A percentile compares a stretch with the other conserved stretches of the same genome.
These are phyloP conservation scores for Nemurella pictetii DNA, from an alignment of 2,888 invertebrate genomes.

Conservation along the genomic window DNA sequence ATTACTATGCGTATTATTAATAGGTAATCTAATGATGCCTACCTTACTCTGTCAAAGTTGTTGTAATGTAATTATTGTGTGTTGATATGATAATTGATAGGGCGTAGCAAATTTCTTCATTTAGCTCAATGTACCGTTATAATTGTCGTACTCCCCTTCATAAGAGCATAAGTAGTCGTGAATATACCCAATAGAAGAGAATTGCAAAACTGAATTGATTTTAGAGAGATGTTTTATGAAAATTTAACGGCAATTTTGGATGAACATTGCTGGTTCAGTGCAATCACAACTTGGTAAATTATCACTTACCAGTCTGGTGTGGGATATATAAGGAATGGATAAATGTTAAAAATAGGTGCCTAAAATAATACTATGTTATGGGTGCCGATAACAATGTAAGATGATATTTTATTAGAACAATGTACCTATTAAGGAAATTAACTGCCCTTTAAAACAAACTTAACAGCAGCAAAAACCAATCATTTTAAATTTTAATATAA, in stretches of 20 bases:
- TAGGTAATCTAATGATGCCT: background rate
- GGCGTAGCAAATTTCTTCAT: conserved; percentile 23
- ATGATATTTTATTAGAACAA: background rate
- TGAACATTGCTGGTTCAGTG: conserved; percentile 35
- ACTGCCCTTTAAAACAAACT: background rate
- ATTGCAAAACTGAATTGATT: background rate
- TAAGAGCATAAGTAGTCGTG: background rate
- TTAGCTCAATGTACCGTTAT: conserved; percentile 29
- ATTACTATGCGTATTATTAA: background rate
- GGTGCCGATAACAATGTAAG: background rate
- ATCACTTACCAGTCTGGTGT: background rate
- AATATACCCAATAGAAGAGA: background rate
- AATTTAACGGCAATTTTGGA: conserved; percentile 32
- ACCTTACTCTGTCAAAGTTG: background rate
- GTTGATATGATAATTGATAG: background rate
- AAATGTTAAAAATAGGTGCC: background rate
- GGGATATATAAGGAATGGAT: conserved; percentile 2
- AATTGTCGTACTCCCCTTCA: conserved; percentile 30
- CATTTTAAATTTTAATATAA: background rate
- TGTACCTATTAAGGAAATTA: background rate
- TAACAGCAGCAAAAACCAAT: background rate
- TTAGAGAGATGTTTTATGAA: conserved; percentile 25
- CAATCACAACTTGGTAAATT: conserved; percentile 15
- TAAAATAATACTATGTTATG: background rate
- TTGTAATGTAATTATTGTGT: conserved; percentile 10